Evolutionary conservation across 2,888 invertebrate genomes (phyloP).

Genomic region (Spatulosminthurus flaviceps): DNA sequence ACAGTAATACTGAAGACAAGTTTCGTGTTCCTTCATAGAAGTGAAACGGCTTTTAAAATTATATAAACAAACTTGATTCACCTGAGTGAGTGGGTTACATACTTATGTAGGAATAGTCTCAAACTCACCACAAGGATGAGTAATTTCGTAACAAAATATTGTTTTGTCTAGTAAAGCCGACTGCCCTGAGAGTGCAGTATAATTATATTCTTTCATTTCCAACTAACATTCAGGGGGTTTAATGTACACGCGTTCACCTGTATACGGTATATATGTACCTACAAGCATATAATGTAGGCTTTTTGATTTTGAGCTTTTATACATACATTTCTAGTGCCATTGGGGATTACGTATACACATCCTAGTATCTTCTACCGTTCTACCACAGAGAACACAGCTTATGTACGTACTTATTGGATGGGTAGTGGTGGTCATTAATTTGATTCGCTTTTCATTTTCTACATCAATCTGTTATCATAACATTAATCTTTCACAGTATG

Average conservation of each 20-base stretch:
- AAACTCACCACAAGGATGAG: conserved; percentile 28
- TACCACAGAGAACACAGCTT: too few relatives aligned
- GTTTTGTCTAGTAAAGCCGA: conserved; percentile 45
- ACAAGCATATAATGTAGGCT: not conserved
- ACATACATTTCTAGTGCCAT: too few relatives aligned
- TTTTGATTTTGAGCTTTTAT: too few relatives aligned
- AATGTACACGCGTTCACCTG: conserved; percentile 2
- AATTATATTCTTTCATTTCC: not conserved
- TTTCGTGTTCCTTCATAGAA: conserved; percentile 25
- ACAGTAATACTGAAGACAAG: conserved; percentile 32
- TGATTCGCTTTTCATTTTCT: conserved; percentile 20
- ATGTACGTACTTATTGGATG: not conserved
- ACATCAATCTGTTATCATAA: conserved; percentile 3
- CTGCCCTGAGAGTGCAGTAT: conserved; percentile 18
- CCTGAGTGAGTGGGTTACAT: conserved; percentile 16
- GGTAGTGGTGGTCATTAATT: conserved; percentile 8
- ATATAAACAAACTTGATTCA: conserved; percentile 46
- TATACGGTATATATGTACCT: not conserved
- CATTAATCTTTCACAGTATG: conserved; percentile 19
- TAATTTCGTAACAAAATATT: conserved; percentile 45
- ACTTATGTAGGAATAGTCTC: not conserved
- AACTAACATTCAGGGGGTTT: too few relatives aligned
- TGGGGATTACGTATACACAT: too few relatives aligned
- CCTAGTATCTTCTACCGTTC: too few relatives aligned
- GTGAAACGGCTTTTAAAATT: conserved; percentile 41